Conservation (phyloP, 1,140 invertebrate species). For the Melanaphis sacchari region DNA sequence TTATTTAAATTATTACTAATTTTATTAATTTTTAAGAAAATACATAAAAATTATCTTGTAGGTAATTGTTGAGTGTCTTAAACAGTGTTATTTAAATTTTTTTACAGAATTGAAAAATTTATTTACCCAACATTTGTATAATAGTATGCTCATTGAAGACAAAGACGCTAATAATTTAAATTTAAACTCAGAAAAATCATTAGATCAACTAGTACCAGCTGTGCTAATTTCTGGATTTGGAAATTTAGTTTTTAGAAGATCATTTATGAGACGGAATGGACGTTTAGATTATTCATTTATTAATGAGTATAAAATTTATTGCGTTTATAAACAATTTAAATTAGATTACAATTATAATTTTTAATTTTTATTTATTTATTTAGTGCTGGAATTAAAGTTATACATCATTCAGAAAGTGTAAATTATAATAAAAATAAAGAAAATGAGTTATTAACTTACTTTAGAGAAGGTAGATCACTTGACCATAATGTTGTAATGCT, state of each 20-base stretch:
- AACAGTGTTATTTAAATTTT: constrained; percentile 41
- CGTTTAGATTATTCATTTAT: constrained; percentile 62
- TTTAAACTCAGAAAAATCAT: constrained; percentile 57
- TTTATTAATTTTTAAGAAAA: background rate
- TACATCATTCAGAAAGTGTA: constrained; percentile 67
- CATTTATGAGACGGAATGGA: constrained; percentile 65
- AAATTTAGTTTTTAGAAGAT: constrained; percentile 65
- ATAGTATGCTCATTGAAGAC: constrained; percentile 64
- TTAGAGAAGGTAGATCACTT: constrained; percentile 64
- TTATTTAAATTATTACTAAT: background rate
- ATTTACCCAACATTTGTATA: constrained; percentile 64
- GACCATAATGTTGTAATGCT: constrained; percentile 65
- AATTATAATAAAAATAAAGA: constrained; percentile 66
- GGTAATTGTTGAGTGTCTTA: background rate
- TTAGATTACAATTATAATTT: background rate
- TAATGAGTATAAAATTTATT: constrained; percentile 31
- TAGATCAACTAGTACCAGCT: constrained; percentile 66
- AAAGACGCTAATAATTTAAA: background rate
- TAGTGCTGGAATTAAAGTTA: constrained; percentile 65
- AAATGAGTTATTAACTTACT: constrained; percentile 64
- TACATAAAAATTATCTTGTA: background rate
- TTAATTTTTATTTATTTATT: constrained; percentile 61
- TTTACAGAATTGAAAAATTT: constrained; percentile 63
- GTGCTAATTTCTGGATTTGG: constrained; percentile 67
- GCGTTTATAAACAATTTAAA: background rate